Percentiles rank a stretch among this genome's conserved stretches.
Evolutionary conservation across 2,888 invertebrate species (phyloP).

Genomic region (Bembecia ichneumoniformis): DNA sequence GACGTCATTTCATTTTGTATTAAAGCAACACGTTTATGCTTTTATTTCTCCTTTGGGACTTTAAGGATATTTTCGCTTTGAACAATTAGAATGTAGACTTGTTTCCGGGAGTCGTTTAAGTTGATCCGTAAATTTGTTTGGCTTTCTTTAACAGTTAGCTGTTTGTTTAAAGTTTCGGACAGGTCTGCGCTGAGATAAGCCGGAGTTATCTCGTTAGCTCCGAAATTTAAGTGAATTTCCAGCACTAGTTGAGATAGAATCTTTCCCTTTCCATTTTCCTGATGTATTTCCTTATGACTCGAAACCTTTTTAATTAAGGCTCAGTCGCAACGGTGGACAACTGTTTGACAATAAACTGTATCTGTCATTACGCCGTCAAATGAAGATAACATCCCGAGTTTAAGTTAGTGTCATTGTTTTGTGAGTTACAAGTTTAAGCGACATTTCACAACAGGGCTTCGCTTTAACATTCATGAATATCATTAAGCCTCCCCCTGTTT

Average conservation of each 20-base stretch:
- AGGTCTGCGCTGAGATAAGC: constrained; percentile 34
- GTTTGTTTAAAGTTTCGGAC: constrained; percentile 46
- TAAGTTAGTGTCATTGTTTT: constrained; percentile 68
- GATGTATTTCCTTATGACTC: constrained; percentile 32
- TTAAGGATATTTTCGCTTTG: constrained; percentile 30
- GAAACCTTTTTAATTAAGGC: constrained; percentile 32
- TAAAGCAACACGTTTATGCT: constrained; percentile 54
- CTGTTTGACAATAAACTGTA: constrained; percentile 46
- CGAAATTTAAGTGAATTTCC: constrained; percentile 44
- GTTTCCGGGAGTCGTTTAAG: constrained; percentile 30
- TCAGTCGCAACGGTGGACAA: constrained; percentile 14
- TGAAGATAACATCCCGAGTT: constrained; percentile 60
- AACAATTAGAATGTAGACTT: constrained; percentile 26
- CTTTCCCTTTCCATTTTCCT: constrained; percentile 19
- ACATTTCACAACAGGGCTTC: constrained; percentile 57
- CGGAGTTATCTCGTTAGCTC: constrained; percentile 36
- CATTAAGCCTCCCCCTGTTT: constrained; percentile 58
- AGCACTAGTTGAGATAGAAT: constrained; percentile 30
- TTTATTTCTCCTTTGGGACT: constrained; percentile 39
- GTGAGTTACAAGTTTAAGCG: constrained; percentile 63
- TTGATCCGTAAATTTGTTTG: constrained; percentile 41
- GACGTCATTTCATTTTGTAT: constrained; percentile 51
- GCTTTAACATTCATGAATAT: constrained; percentile 66
- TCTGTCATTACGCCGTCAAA: constrained; percentile 57
- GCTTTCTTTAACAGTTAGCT: constrained; percentile 45